These are phyloP conservation scores for Drosophila differens DNA, from an alignment of 2,888 invertebrate species.

Conservation along the genomic window DNA sequence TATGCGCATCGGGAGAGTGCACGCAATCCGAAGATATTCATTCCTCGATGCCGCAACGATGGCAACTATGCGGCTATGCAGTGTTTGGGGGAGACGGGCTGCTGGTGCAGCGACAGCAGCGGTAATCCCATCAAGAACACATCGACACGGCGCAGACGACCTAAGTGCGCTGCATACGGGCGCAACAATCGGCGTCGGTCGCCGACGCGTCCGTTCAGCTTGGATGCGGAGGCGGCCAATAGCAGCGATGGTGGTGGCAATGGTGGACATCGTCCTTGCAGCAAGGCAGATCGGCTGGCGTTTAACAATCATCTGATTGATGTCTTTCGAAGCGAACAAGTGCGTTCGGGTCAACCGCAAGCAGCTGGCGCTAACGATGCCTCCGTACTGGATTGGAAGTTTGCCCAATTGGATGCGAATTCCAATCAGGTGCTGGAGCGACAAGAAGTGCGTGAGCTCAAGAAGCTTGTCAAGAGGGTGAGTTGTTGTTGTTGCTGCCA, in stretches of 20 bases:
- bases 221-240: constrained; percentile 40
- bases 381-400: constrained; percentile 94
- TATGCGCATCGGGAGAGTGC: constrained; percentile 85
- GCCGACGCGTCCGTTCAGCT: constrained; percentile 86
- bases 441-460: constrained; percentile 92
- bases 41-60: constrained; percentile 92
- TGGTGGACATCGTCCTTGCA: constrained; percentile 87
- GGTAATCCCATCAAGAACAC: constrained; percentile 94
- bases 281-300: constrained; percentile 89
- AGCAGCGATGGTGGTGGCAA: constrained; percentile 42
- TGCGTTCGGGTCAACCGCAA: constrained; percentile 82
- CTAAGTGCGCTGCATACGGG: constrained; percentile 88
- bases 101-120: constrained; percentile 96
- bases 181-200: constrained; percentile 88
- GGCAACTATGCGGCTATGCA: constrained; percentile 94
- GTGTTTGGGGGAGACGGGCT: constrained; percentile 92
- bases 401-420: constrained; percentile 92
- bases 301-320: constrained; percentile 95
- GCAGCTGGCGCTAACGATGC: constrained; percentile 75
- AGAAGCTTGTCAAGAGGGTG: constrained; percentile 92
- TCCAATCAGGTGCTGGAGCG: constrained; percentile 91
- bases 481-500: constrained; percentile 46
- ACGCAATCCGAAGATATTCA: constrained; percentile 87
- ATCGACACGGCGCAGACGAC: constrained; percentile 89
- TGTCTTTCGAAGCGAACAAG: constrained; percentile 93